Conservation (phyloP, 2,888 invertebrate species). For the Archips xylosteana region DNA sequence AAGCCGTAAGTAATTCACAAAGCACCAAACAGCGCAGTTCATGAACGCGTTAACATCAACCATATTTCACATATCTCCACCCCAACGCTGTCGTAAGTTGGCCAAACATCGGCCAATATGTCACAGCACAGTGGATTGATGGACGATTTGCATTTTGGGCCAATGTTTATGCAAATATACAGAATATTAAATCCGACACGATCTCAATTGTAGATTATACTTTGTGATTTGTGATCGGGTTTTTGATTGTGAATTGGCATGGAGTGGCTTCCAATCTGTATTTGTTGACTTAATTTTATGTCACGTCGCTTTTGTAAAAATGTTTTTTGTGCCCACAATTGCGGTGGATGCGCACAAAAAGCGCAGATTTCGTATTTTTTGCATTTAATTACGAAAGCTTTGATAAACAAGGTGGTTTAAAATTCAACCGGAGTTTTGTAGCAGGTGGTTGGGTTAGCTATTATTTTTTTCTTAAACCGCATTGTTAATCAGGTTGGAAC, state of each 20-base stretch:
- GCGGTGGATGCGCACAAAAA: neutral
- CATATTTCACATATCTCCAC: constrained; percentile 20
- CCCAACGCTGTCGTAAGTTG: constrained; percentile 23
- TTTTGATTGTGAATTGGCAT: constrained; percentile 34
- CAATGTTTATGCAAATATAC: constrained; percentile 37
- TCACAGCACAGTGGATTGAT: neutral
- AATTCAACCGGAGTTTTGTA: too few species aligned
- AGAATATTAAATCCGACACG: constrained; percentile 40
- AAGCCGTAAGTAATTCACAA: neutral
- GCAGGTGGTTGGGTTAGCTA: too few species aligned
- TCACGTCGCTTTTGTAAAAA: neutral
- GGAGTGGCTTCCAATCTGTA: constrained; percentile 31
- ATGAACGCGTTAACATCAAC: neutral
- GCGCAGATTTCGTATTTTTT: neutral
- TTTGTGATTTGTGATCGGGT: constrained; percentile 35
- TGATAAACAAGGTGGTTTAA: too few species aligned
- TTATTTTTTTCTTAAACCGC: too few species aligned
- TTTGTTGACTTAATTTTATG: constrained; percentile 30
- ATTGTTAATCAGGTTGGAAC: too few species aligned
- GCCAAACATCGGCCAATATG: constrained; percentile 27
- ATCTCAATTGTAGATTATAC: constrained; percentile 38
- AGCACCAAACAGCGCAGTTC: neutral
- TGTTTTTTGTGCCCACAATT: neutral
- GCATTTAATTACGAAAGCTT: neutral
- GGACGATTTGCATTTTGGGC: constrained; percentile 36